These are phyloP conservation scores for Seira sanloemensis DNA, from an alignment of 2,888 invertebrate genomes.

Conservation along the genomic window DNA sequence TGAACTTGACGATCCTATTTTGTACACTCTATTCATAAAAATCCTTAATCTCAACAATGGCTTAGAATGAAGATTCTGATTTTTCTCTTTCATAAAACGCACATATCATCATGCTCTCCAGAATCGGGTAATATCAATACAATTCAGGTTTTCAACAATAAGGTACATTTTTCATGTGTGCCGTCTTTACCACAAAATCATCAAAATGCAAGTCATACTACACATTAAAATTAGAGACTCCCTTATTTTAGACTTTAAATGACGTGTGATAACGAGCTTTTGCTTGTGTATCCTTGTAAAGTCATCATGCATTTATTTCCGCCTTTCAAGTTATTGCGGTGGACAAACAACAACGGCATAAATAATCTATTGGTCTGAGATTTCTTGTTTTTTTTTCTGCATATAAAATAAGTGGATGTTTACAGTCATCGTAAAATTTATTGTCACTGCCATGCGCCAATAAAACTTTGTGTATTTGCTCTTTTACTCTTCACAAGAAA, in stretches of 20 bases:
- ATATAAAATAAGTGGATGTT: slow-evolving; percentile 20
- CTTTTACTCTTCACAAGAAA: too few species aligned
- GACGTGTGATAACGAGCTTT: slow-evolving; percentile 9
- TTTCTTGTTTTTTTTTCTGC: not conserved
- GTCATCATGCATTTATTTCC: slow-evolving; percentile 70
- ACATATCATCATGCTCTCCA: too few species aligned
- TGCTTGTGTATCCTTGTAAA: slow-evolving; percentile 67
- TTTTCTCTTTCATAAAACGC: too few species aligned
- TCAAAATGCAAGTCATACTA: slow-evolving; percentile 45
- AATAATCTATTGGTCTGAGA: not conserved
- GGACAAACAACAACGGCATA: slow-evolving; percentile 32
- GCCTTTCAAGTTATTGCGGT: slow-evolving; percentile 62
- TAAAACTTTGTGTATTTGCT: too few species aligned
- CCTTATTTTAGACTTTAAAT: too few species aligned
- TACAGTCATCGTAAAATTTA: too few species aligned
- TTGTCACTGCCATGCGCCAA: too few species aligned
- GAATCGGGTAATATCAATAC: too few species aligned
- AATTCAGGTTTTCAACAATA: too few species aligned
- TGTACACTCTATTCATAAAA: slow-evolving; percentile 37
- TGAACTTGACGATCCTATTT: slow-evolving; percentile 35
- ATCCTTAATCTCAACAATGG: slow-evolving; percentile 48
- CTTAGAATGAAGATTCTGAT: slow-evolving; percentile 10
- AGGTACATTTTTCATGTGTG: too few species aligned
- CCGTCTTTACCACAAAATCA: too few species aligned
- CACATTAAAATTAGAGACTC: slow-evolving; percentile 13